phyloP scores from a whole-genome alignment of 2,888 invertebrate species.

The Chymomyza procnemis region DNA sequence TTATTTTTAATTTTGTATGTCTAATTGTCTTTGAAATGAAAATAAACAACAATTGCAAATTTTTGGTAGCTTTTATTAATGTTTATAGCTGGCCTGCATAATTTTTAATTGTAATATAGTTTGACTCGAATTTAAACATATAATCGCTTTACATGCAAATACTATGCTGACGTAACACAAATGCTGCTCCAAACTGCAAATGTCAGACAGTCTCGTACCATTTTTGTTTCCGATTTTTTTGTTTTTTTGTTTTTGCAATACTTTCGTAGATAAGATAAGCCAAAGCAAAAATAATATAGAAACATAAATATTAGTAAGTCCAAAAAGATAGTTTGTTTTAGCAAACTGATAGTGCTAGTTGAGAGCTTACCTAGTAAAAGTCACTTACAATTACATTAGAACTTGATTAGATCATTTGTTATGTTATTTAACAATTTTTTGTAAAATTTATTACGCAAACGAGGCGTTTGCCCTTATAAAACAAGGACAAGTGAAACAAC shows the following conservation, averaged over 20 bases:
- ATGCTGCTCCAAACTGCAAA: not conserved
- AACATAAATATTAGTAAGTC: not conserved
- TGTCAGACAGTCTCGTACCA: not conserved
- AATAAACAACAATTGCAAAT: not conserved
- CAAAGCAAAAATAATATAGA: not conserved
- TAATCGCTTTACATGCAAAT: not conserved
- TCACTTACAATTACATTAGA: not conserved
- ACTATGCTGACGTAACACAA: not conserved
- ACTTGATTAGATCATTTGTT: not conserved
- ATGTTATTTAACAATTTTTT: not conserved
- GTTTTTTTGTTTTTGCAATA: not conserved
- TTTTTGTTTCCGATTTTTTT: not conserved
- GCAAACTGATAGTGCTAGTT: not conserved
- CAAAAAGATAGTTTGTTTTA: not conserved
- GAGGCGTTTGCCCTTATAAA: not conserved
- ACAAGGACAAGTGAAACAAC: not conserved
- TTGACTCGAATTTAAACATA: not conserved
- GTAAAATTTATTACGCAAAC: not conserved
- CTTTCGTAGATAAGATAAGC: not conserved
- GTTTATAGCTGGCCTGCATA: conserved; percentile 14
- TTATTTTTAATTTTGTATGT: conserved; percentile 71
- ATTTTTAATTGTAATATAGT: not conserved
- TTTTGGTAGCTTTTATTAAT: conserved; percentile 20
- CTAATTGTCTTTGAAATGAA: conserved; percentile 65
- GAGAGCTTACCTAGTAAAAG: not conserved